Percentiles rank a stretch among this genome's conserved stretches.
Conservation (phyloP, 1,140 invertebrate species). For the Cotesia typhae region DNA sequence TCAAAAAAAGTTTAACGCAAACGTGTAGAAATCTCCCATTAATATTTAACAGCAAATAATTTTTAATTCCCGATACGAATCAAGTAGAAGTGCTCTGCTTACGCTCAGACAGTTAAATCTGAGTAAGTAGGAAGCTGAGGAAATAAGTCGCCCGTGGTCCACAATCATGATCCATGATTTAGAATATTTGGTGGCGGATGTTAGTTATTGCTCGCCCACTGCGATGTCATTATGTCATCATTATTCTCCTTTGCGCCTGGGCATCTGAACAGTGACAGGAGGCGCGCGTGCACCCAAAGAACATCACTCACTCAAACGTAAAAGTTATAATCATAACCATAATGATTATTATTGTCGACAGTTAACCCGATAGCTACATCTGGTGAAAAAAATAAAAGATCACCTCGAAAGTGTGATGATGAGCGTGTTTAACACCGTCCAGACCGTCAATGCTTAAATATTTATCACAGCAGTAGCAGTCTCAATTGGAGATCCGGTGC, state of each 20-base stretch:
- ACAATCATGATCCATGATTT: constrained; percentile 51
- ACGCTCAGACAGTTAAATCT: too few species aligned
- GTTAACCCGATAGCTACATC: not conserved
- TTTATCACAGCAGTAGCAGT: constrained; percentile 53
- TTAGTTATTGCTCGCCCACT: constrained; percentile 66
- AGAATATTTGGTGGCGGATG: constrained; percentile 65
- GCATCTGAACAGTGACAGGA: constrained; percentile 56
- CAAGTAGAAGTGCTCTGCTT: constrained; percentile 5
- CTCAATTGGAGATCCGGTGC: constrained; percentile 58
- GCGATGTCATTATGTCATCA: constrained; percentile 66
- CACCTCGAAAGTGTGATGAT: constrained; percentile 3
- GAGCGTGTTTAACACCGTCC: constrained; percentile 39
- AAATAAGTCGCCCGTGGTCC: constrained; percentile 44
- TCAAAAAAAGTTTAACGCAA: not conserved
- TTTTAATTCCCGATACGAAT: not conserved
- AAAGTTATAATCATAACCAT: constrained; percentile 11
- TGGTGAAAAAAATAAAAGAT: not conserved
- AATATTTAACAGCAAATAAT: not conserved
- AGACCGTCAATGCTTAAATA: constrained; percentile 53
- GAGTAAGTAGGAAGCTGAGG: constrained; percentile 15
- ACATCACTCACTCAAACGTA: constrained; percentile 56
- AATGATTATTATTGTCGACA: too few species aligned
- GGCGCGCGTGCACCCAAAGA: constrained; percentile 55
- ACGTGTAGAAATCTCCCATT: not conserved
- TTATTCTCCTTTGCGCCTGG: constrained; percentile 60